Evolutionary conservation across 2,797 vertebrate genomes (phyloP).

Genomic region (Allobates femoralis): DNA sequence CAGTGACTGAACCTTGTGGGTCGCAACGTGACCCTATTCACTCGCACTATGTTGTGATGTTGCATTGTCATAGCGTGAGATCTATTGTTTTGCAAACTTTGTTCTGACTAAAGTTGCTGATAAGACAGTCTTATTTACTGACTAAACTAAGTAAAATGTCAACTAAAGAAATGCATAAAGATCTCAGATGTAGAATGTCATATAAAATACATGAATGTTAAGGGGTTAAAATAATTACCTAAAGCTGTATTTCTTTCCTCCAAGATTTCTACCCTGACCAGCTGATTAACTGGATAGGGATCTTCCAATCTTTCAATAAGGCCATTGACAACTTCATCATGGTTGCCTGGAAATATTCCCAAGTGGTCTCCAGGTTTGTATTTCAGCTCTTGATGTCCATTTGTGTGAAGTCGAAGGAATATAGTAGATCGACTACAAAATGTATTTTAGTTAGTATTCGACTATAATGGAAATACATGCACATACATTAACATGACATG

Average conservation of each 20-base stretch:
- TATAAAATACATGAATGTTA: neutral
- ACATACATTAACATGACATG: neutral
- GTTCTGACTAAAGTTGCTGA: too few species aligned
- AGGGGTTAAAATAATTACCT: constrained; percentile 74
- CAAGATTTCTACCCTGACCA: constrained; percentile 93
- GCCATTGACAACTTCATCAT: constrained; percentile 89
- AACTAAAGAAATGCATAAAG: neutral
- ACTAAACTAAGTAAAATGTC: neutral
- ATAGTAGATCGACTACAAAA: constrained; percentile 89
- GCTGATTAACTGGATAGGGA: constrained; percentile 90
- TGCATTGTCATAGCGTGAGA: too few species aligned
- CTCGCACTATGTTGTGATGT: too few species aligned
- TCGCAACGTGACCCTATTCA: too few species aligned
- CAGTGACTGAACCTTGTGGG: too few species aligned
- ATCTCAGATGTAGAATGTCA: neutral
- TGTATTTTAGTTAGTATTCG: neutral
- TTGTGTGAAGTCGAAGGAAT: constrained; percentile 91
- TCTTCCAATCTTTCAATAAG: constrained; percentile 94
- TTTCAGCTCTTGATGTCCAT: constrained; percentile 85
- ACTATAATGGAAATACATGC: neutral
- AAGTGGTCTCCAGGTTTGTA: constrained; percentile 96
- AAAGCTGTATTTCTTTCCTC: constrained; percentile 94
- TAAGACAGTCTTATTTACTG: too few species aligned
- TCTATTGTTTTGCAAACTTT: too few species aligned
- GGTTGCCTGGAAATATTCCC: constrained; percentile 93